Base-by-base conservation (phyloP, 2,113 vertebrate genomes). In the Spizaetus ornatus region DNA sequence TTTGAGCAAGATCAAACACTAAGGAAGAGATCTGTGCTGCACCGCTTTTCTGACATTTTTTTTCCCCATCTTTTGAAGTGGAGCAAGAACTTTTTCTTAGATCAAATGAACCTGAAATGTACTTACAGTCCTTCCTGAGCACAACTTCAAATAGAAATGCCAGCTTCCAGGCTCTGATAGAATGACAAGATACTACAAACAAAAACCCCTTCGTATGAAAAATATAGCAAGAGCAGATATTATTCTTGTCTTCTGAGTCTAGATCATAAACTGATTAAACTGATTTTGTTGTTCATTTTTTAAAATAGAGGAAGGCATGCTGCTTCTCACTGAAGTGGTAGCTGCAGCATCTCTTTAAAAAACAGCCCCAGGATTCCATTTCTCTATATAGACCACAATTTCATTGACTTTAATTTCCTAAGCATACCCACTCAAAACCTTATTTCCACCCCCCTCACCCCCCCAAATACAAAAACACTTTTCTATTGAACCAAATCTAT, bases 51-150 rank as follows among this genome's bases (percentile, higher is more conserved):
- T 77, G 66, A 26, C 40, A 11, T 17, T 16, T 65, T 27, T 6
- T 1, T 0, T 1, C 2, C 3, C 3, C 0, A 0, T 47, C 16
- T 77, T 91, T 34, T 73, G 47, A 73, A 92, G 48, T 10, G 9
- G 7, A 82, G 13, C 16, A 76, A 43, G 31, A 93, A 23, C 7
- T 56, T 53, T 8, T 88, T 43, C 73, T 85, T 63, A 82, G 61
- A 67, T 69, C 12, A 71, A 81, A 86, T 56, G 26, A 86, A 88
- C 26, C 59, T 38, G 47, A 43, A 81, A 50, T 32, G 20, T 38
- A 78, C 23, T 84, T 71, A 74, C 11, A 88, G 59, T 52, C 59
- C 86, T 86, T 87, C 76, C 52, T 69, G 43, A 82, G 61, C 26
- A 50, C 29, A 43, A 31, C 48, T 84, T 79, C 43, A 55, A 62